Conservation (phyloP, 2,113 vertebrate genomes). For the Eulemur rufifrons region DNA sequence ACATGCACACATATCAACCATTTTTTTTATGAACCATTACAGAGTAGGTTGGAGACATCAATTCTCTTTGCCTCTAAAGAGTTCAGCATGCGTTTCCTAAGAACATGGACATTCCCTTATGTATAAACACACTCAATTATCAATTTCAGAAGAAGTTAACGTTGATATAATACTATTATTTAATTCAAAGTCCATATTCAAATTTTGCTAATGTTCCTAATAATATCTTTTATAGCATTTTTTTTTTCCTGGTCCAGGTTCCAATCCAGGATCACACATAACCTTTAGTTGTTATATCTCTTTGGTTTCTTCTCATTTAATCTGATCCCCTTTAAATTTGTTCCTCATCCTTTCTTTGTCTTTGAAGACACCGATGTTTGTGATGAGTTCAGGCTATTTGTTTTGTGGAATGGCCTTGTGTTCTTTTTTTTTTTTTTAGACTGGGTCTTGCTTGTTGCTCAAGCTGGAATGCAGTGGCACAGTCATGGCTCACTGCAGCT, state of each 20-base stretch:
- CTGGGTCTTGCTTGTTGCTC: too few species aligned
- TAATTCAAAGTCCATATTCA: not conserved
- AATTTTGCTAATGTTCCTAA: not conserved
- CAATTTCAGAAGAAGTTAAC: not conserved
- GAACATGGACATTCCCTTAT: not conserved
- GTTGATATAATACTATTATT: not conserved
- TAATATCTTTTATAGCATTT: not conserved
- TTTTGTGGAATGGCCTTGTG: not conserved
- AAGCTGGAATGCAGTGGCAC: too few species aligned
- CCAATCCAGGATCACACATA: not conserved
- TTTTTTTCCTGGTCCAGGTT: not conserved
- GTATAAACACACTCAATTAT: not conserved
- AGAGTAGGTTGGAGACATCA: not conserved
- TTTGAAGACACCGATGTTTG: not conserved
- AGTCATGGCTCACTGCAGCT: too few species aligned
- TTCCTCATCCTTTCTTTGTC: not conserved
- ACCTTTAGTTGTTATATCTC: not conserved
- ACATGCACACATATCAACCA: not conserved
- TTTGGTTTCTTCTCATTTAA: slow-evolving; percentile 1
- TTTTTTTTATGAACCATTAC: not conserved
- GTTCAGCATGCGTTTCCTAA: slow-evolving; percentile 7
- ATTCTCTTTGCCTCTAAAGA: not conserved
- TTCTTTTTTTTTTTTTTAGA: not conserved
- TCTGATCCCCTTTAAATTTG: not conserved
- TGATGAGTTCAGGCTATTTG: not conserved